Percentiles rank a stretch among this genome's conserved stretches.
phyloP scores from a whole-genome alignment of 2,797 vertebrate species.

The Ptychobarbus kaznakovi region DNA sequence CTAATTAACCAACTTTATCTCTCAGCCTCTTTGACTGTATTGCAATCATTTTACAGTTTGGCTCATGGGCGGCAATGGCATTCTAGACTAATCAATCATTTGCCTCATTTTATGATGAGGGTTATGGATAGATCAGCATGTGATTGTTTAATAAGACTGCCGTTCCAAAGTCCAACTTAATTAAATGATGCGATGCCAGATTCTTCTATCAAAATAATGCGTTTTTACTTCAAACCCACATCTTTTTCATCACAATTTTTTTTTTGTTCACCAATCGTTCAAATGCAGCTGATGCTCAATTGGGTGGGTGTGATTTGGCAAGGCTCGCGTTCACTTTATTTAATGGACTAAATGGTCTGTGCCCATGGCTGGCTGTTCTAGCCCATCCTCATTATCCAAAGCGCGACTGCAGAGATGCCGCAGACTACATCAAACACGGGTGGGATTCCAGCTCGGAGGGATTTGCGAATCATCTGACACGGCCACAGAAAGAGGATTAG shows the following conservation, averaged over 20 bases:
- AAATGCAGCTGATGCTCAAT: slow-evolving; percentile 15
- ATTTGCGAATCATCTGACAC: slow-evolving; percentile 46
- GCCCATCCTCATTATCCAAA: slow-evolving; percentile 55
- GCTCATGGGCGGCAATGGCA: background rate
- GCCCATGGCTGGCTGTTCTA: slow-evolving; percentile 48
- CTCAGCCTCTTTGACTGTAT: background rate
- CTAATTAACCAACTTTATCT: background rate
- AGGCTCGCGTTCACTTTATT: slow-evolving; percentile 38
- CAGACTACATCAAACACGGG: slow-evolving; percentile 57
- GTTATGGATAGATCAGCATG: background rate
- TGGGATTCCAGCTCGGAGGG: slow-evolving; percentile 46
- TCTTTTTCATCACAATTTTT: background rate
- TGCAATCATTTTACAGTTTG: background rate
- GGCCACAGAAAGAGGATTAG: slow-evolving; percentile 54
- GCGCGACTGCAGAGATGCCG: slow-evolving; percentile 23
- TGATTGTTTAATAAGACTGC: slow-evolving; percentile 4
- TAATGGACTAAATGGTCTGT: slow-evolving; percentile 58
- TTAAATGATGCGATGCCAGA: background rate
- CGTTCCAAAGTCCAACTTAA: background rate
- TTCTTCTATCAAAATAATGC: background rate
- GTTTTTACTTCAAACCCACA: background rate
- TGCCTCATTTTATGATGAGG: background rate
- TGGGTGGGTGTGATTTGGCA: slow-evolving; percentile 38
- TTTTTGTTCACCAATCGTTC: background rate
- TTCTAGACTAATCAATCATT: background rate